Percentiles rank a stretch among this genome's conserved stretches.
phyloP scores from a whole-genome alignment of 2,113 vertebrate species.

The Camelus dromedarius region DNA sequence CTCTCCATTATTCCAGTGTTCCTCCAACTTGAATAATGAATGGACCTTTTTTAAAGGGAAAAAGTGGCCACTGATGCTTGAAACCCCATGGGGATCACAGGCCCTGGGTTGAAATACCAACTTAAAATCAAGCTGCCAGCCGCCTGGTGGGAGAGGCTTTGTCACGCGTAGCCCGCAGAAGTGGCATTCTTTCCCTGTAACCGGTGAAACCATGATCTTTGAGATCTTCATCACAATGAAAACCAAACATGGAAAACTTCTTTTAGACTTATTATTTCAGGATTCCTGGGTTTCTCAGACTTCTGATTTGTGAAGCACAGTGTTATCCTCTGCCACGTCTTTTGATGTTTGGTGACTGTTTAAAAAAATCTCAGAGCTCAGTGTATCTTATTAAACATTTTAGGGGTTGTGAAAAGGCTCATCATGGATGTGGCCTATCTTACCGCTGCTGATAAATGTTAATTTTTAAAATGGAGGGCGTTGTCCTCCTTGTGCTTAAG shows the following conservation, averaged over 20 bases:
- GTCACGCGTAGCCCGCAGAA: background rate
- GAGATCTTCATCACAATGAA: background rate
- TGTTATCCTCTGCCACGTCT: background rate
- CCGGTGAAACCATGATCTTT: background rate
- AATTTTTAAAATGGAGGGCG: background rate
- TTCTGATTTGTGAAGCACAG: background rate
- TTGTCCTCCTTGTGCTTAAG: background rate
- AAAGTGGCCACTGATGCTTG: no score
- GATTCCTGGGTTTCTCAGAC: background rate
- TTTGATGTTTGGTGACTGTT: background rate
- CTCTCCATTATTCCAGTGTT: background rate
- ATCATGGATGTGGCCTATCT: fast-evolving
- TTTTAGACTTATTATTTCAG: background rate
- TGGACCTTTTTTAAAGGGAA: background rate
- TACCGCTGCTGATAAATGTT: no score
- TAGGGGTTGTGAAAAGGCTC: no score
- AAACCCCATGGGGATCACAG: background rate
- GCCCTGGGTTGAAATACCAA: no score
- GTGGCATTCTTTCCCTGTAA: background rate
- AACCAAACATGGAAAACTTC: background rate
- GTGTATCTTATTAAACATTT: background rate
- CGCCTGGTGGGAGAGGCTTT: background rate
- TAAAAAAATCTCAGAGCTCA: background rate
- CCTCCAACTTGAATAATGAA: background rate
- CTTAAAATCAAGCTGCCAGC: background rate